Evolutionary conservation across 2,888 invertebrate species (phyloP).

Genomic region (Actias luna): DNA sequence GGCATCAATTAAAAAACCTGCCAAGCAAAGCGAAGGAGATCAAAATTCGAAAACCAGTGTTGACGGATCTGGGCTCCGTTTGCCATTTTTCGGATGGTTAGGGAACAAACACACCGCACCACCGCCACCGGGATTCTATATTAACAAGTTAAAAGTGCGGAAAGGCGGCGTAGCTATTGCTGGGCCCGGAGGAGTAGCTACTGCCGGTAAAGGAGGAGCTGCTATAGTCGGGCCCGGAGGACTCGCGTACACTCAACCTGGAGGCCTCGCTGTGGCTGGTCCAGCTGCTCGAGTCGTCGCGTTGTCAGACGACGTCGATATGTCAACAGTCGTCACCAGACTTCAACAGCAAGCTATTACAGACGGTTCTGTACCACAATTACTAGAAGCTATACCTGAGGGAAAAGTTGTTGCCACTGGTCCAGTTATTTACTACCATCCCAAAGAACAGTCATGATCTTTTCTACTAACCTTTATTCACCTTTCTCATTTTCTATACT

Average conservation of each 20-base stretch:
- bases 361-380: constrained; percentile 60
- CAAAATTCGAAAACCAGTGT: constrained; percentile 46
- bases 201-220: constrained; percentile 89
- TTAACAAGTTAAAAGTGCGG: constrained; percentile 85
- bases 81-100: constrained; percentile 30
- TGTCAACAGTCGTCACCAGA: constrained; percentile 76
- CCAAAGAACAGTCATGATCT: constrained; percentile 53
- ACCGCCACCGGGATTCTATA: constrained; percentile 84
- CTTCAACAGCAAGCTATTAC: constrained; percentile 60
- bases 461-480: constrained; percentile 32
- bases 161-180: constrained; percentile 91
- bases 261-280: constrained; percentile 88
- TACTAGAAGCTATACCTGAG: constrained; percentile 79
- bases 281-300: constrained; percentile 87
- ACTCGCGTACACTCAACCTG: constrained; percentile 87
- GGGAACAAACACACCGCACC: constrained; percentile 47
- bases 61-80: constrained; percentile 31
- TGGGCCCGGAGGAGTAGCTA: constrained; percentile 91
- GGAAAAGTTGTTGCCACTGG: constrained; percentile 88
- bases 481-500: constrained; percentile 31
- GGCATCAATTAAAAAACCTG: constrained; percentile 44
- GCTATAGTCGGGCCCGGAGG: constrained; percentile 91
- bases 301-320: constrained; percentile 82
- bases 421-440: constrained; percentile 86
- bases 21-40: constrained; percentile 36